Evolutionary conservation across 2,888 invertebrate genomes (phyloP), one percentile per base, ranked within the genome.

Genomic region (Patella depressa): DNA sequence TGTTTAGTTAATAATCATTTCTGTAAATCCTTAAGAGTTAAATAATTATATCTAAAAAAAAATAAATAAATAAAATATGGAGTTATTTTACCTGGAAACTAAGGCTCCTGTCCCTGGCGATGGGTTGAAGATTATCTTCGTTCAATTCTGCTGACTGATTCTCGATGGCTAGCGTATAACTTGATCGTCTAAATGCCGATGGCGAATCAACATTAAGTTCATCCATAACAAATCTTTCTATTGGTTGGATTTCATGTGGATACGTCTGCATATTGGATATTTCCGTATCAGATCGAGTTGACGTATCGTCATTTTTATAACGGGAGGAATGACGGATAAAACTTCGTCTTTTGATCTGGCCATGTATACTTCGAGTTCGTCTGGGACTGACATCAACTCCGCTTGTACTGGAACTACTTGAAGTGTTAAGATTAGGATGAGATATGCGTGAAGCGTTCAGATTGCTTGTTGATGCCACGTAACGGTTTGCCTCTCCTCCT

Each of bases 371-470:
- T 71, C 80, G 80, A 53, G 80, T 78, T 72, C 84, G 83, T 70
- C 82, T 76, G 1, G 85, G 84, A 77, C 85, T 84, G 75, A 84
- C 74, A 45, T 85, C 85, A 70, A 83, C 72, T 54, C 81, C 82
- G 73, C 85, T 85, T 9, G 86, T 86, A 80, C 85, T 85, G 19
- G 86, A 86, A 69, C 85, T 85, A 19, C 84, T 86, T 69, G 85
- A 85, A n/a, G 86, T 82, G 79, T 83, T 83, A 29, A 84, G 77
- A 53, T 77, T 73, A 19, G 75, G 72, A 55, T 76, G 59, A 54
- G 57, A 73, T 2, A 57, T 65, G 0, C 65, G 65, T 11, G 65
- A 11, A 15, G 24, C 14, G 65, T 65, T 57, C 7, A 45, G 45
- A 45, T 45, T 45, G 45, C 45, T 45, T 45, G 45, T 45, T 15